Percentiles rank a stretch among this genome's conserved stretches.
These are phyloP conservation scores for Siniperca undulata DNA, from an alignment of 2,797 vertebrate genomes.

Conservation along the genomic window DNA sequence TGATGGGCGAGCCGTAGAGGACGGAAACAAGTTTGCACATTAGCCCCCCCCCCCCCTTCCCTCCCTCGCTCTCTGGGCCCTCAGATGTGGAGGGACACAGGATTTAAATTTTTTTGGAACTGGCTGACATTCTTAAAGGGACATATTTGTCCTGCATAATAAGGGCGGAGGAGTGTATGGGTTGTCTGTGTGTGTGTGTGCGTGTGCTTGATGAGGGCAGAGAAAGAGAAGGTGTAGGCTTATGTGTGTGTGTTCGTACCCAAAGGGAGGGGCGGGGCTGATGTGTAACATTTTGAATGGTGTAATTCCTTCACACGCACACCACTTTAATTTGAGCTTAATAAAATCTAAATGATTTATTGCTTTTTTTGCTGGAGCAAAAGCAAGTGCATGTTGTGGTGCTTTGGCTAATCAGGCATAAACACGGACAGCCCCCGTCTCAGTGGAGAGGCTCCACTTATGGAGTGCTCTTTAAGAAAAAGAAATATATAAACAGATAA, in stretches of 20 bases:
- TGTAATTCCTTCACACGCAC: slow-evolving; percentile 78
- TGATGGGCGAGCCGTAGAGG: slow-evolving; percentile 98
- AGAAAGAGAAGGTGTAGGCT: slow-evolving; percentile 19
- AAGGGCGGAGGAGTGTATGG: slow-evolving; percentile 37
- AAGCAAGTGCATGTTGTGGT: slow-evolving; percentile 72
- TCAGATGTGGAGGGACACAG: slow-evolving; percentile 68
- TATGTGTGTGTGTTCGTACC: slow-evolving; percentile 24
- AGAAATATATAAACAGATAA: slow-evolving; percentile 80
- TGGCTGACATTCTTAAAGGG: slow-evolving; percentile 89
- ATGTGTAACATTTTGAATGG: slow-evolving; percentile 70
- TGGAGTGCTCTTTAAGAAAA: slow-evolving; percentile 77
- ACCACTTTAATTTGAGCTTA: slow-evolving; percentile 85
- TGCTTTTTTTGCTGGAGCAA: slow-evolving; percentile 67
- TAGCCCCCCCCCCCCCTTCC: slow-evolving; percentile 89
- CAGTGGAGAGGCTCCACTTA: slow-evolving; percentile 53
- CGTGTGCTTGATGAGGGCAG: slow-evolving; percentile 27
- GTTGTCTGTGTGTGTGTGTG: slow-evolving; percentile 8
- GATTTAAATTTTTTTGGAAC: slow-evolving; percentile 76
- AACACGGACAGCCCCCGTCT: slow-evolving; percentile 74
- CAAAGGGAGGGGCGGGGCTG: slow-evolving; percentile 45
- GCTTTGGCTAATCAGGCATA: slow-evolving; percentile 81
- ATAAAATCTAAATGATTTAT: slow-evolving; percentile 86
- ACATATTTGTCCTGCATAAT: slow-evolving; percentile 77
- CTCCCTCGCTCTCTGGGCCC: slow-evolving; percentile 58
- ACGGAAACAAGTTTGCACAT: slow-evolving; percentile 99